Evolutionary conservation across 2,888 invertebrate genomes (phyloP).

Genomic region (Drosophila fungiperda): DNA sequence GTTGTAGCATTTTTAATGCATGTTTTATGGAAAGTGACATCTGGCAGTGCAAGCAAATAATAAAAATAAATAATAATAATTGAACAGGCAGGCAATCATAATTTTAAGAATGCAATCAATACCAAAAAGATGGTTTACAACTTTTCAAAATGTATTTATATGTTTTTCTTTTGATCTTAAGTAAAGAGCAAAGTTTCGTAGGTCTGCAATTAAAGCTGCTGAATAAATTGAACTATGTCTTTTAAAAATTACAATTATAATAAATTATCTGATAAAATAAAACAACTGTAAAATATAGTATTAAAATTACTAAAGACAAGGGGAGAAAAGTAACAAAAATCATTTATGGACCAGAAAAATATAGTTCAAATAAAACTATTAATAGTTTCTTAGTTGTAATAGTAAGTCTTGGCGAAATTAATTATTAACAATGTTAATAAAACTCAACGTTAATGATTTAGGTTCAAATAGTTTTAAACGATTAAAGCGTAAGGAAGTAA

Average conservation of each 20-base stretch:
- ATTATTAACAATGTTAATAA: background rate
- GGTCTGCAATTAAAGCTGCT: too few relatives aligned
- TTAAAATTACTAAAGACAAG: too few relatives aligned
- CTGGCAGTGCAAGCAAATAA: background rate
- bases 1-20: background rate
- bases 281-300: too few relatives aligned
- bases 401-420: background rate
- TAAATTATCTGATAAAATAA: too few relatives aligned
- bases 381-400: background rate
- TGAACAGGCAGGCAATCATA: background rate
- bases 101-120: background rate
- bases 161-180: too few relatives aligned
- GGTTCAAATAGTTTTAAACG: background rate
- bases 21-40: background rate
- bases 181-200: too few relatives aligned
- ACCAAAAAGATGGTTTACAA: background rate
- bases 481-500: background rate
- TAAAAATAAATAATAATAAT: background rate
- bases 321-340: too few relatives aligned
- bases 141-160: background rate
- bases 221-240: too few relatives aligned
- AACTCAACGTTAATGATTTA: background rate
- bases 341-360: background rate
- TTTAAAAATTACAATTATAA: too few relatives aligned
- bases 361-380: background rate